Evolutionary conservation across 2,888 invertebrate species (phyloP).

Genomic region (Hoplodrina ambigua): DNA sequence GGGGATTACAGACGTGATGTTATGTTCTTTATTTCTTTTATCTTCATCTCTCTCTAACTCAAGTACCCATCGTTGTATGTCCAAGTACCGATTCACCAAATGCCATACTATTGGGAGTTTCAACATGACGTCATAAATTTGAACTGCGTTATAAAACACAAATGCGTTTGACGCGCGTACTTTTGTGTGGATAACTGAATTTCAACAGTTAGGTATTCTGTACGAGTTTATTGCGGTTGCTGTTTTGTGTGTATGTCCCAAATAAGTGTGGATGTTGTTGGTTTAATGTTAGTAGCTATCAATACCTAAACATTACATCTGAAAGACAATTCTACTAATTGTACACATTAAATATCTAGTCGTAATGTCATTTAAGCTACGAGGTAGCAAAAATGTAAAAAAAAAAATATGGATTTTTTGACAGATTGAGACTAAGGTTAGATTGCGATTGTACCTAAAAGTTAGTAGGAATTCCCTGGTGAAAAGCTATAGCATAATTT

Average conservation of each 20-base stretch:
- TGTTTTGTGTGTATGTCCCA: constrained; percentile 5
- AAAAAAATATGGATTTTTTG: no score
- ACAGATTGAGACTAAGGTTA: no score
- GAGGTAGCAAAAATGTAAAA: no score
- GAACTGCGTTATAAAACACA: constrained; percentile 12
- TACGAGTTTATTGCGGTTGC: constrained; percentile 1
- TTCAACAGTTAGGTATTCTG: constrained; percentile 10
- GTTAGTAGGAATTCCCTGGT: no score
- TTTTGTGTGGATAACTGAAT: constrained; percentile 23
- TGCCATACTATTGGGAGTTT: background rate
- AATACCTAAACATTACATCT: background rate
- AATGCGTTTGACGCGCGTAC: constrained; percentile 28
- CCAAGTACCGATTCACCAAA: background rate
- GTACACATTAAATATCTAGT: no score
- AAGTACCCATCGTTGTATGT: background rate
- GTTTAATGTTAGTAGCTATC: constrained; percentile 7
- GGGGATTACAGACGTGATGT: no score
- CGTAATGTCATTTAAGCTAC: no score
- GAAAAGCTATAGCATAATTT: no score
- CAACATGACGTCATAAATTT: constrained; percentile 46
- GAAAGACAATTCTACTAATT: no score
- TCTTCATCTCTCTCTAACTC: background rate
- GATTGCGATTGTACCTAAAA: no score
- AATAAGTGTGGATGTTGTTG: background rate
- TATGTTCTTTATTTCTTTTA: background rate